A percentile compares a stretch with the other conserved stretches of the same genome.
Evolutionary conservation across 2,888 invertebrate species (phyloP).

Genomic region (Epirrhoe tristata): DNA sequence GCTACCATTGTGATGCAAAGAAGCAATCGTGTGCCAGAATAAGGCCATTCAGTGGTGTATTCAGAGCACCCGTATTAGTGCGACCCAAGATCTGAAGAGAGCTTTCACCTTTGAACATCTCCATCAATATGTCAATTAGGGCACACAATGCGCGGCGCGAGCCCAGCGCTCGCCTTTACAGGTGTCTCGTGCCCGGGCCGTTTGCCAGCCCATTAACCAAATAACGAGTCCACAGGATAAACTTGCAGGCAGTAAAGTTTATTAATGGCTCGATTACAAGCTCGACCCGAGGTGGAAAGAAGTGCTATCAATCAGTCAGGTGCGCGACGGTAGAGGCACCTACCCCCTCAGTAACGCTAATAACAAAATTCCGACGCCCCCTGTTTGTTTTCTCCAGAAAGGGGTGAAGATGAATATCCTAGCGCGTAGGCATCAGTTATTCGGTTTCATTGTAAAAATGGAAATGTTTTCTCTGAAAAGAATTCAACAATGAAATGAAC

Average conservation of each 20-base stretch:
- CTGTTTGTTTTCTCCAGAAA: constrained; percentile 79
- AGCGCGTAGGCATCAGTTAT: constrained; percentile 63
- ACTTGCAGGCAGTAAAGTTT: constrained; percentile 84
- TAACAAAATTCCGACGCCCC: constrained; percentile 83
- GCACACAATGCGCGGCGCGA: constrained; percentile 65
- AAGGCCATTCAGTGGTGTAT: constrained; percentile 38
- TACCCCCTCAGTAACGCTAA: constrained; percentile 81
- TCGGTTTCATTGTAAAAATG: constrained; percentile 56
- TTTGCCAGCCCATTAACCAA: constrained; percentile 83
- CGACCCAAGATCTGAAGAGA: constrained; percentile 45
- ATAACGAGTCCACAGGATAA: constrained; percentile 83
- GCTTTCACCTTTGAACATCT: constrained; percentile 57
- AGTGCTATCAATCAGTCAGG: constrained; percentile 86
- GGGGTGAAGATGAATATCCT: constrained; percentile 83
- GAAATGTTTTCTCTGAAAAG: constrained; percentile 40
- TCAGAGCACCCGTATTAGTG: constrained; percentile 39
- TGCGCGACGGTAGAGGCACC: constrained; percentile 78
- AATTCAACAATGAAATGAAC: constrained; percentile 39
- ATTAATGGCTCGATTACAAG: constrained; percentile 86
- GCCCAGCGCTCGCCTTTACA: constrained; percentile 58
- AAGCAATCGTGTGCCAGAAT: constrained; percentile 36
- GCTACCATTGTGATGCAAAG: constrained; percentile 30
- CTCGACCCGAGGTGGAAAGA: constrained; percentile 85
- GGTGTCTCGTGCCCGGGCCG: constrained; percentile 72
- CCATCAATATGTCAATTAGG: constrained; percentile 76